phyloP scores from a whole-genome alignment of 2,797 vertebrate genomes.

The Lindbergichthys nudifrons region DNA sequence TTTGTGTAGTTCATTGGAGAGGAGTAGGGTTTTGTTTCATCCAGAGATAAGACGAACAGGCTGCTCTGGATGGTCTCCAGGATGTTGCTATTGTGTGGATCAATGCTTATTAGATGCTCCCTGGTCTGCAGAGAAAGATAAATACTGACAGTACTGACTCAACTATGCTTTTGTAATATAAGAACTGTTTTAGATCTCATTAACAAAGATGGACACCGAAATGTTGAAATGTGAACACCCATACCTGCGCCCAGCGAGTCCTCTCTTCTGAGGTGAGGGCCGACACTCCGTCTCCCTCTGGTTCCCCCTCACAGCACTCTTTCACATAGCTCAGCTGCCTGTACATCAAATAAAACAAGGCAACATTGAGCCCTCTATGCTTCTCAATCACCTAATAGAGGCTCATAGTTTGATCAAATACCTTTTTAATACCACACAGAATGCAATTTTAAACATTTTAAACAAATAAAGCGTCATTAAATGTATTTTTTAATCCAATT shows the following conservation, averaged over 20 bases:
- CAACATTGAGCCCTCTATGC: background rate
- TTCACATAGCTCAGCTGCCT: constrained; percentile 91
- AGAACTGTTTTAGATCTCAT: background rate
- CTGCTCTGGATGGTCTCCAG: constrained; percentile 94
- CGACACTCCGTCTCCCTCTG: constrained; percentile 88
- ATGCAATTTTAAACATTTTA: too few relatives aligned
- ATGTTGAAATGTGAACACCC: background rate
- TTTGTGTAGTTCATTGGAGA: constrained; percentile 90
- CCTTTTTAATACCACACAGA: background rate
- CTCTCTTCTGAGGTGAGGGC: constrained; percentile 92
- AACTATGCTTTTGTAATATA: background rate
- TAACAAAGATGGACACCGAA: background rate
- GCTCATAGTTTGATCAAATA: background rate
- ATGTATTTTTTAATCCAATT: too few relatives aligned
- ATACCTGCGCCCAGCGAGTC: constrained; percentile 93
- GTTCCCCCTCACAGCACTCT: constrained; percentile 84
- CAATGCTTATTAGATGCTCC: constrained; percentile 91
- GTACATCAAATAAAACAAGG: constrained; percentile 11
- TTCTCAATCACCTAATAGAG: background rate
- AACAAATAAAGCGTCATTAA: too few relatives aligned
- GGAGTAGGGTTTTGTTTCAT: constrained; percentile 87
- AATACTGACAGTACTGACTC: background rate
- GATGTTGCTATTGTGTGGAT: constrained; percentile 88
- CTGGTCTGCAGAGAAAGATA: constrained; percentile 82
- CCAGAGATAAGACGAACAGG: constrained; percentile 87